Percentiles rank a stretch among this genome's conserved stretches.
Evolutionary conservation across 2,888 invertebrate species (phyloP).

Genomic region (Chymomyza procnemis): DNA sequence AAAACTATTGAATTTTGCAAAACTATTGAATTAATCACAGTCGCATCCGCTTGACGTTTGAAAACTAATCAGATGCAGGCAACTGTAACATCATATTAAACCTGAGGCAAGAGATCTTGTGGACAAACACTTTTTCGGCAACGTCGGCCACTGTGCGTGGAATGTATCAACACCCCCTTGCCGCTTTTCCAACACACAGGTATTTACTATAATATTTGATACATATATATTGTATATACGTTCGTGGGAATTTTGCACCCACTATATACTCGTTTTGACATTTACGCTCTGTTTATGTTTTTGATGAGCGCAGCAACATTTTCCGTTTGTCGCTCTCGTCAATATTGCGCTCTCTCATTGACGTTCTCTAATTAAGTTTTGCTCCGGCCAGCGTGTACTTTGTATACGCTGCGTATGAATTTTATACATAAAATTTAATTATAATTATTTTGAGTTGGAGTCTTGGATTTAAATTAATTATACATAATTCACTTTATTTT

Average conservation of each 20-base stretch:
- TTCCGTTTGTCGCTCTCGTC: slow-evolving; percentile 27
- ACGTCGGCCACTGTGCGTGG: no score
- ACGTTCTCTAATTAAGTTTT: slow-evolving; percentile 2
- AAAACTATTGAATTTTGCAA: no score
- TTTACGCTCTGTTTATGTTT: slow-evolving; percentile 66
- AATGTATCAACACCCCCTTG: not conserved
- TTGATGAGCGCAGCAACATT: slow-evolving; percentile 37
- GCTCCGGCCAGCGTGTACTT: not conserved
- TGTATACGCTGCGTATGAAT: not conserved
- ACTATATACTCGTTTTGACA: slow-evolving; percentile 27
- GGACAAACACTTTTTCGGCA: no score
- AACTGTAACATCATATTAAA: no score
- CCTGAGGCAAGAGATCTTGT: no score
- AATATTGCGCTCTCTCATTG: slow-evolving; percentile 23
- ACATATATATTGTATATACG: no score
- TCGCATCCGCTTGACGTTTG: no score
- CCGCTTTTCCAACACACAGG: slow-evolving; percentile 23
- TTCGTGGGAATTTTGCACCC: slow-evolving; percentile 65
- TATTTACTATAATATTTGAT: slow-evolving; percentile 30
- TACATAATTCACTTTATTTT: not conserved
- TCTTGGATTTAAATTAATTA: not conserved
- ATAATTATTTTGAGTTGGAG: not conserved
- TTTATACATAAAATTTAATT: not conserved
- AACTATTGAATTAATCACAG: no score
- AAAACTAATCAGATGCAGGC: no score